Conservation (phyloP, 2,113 vertebrate species). For the Notothenia rossii region DNA sequence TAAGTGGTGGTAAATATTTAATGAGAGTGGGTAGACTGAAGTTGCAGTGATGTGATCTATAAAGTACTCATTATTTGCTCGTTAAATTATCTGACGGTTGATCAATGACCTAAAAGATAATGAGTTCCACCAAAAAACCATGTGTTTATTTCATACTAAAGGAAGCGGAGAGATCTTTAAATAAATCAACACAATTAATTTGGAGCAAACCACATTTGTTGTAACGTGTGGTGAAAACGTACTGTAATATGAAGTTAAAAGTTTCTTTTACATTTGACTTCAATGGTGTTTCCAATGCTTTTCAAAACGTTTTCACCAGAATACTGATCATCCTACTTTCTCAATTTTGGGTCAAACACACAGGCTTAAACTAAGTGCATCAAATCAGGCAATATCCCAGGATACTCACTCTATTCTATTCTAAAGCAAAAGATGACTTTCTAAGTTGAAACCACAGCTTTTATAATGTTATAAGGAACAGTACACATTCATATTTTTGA, state of each 20-base stretch:
- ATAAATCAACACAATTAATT: background rate
- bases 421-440: background rate
- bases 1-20: constrained; percentile 43
- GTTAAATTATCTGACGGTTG: background rate
- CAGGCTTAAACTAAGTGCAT: background rate
- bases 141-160: background rate
- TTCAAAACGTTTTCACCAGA: background rate
- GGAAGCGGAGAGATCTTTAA: background rate
- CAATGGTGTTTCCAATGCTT: background rate
- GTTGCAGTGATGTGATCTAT: background rate
- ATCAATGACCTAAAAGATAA: constrained; percentile 12
- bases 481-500: background rate
- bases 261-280: background rate
- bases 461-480: background rate
- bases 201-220: background rate
- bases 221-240: background rate
- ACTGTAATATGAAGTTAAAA: background rate
- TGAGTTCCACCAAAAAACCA: too few relatives aligned
- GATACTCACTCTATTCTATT: background rate
- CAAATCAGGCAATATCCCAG: background rate
- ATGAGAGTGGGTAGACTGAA: constrained; percentile 2
- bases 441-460: background rate
- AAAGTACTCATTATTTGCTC: constrained; percentile 23
- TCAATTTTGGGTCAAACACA: background rate
- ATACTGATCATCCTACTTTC: background rate